These are phyloP conservation scores for Ursus arctos DNA, from an alignment of 2,113 vertebrate species.

Conservation along the genomic window DNA sequence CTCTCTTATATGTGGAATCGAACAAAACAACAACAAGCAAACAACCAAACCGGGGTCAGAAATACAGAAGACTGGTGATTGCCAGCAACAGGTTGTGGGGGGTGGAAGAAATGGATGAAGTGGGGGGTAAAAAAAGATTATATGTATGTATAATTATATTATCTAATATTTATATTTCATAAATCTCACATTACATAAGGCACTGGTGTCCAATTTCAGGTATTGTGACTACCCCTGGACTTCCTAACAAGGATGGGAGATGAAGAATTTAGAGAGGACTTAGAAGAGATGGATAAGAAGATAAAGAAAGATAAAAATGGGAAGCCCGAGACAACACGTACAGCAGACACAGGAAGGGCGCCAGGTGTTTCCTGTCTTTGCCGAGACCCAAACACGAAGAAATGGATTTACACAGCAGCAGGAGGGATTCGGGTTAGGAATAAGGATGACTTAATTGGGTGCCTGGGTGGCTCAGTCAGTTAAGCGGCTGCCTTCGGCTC, in stretches of 20 bases:
- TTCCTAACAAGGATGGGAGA: neutral
- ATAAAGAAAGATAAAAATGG: slow-evolving; percentile 27
- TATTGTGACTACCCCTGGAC: neutral
- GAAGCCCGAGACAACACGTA: neutral
- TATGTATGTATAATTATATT: neutral
- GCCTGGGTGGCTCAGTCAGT: too few relatives aligned
- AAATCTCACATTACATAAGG: neutral
- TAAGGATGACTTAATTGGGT: neutral
- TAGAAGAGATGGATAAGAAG: slow-evolving; percentile 16
- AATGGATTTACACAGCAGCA: slow-evolving; percentile 32
- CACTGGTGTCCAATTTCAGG: neutral
- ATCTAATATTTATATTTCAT: neutral
- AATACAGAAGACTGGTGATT: neutral
- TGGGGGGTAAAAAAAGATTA: neutral
- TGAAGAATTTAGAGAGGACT: neutral
- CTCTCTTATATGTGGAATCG: neutral
- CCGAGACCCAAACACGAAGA: slow-evolving; percentile 35
- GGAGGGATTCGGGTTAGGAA: neutral
- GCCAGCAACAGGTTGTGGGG: neutral
- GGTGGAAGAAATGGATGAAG: neutral
- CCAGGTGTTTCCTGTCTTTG: slow-evolving; percentile 40
- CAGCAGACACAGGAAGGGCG: slow-evolving; percentile 11
- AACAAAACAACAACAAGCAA: neutral
- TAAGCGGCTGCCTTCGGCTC: too few relatives aligned
- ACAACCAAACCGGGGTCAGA: neutral